Conservation (phyloP, 2,888 invertebrate genomes). For the Arge pagana region DNA sequence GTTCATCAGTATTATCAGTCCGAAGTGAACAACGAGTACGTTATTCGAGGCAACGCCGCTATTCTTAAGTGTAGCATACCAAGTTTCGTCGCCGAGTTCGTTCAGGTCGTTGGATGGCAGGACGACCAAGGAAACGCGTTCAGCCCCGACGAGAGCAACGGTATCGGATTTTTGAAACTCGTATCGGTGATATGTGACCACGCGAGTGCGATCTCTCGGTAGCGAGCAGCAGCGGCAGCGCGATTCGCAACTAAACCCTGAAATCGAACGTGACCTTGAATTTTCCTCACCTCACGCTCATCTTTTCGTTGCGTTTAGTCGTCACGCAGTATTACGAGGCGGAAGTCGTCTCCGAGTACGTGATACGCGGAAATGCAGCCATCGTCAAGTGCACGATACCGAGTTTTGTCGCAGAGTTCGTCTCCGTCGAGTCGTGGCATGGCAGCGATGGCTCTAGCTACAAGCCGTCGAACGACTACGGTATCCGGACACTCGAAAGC, state of each 20-base stretch:
- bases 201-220: background rate
- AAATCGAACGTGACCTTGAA: background rate
- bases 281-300: background rate
- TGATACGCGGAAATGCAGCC: slow-evolving; percentile 85
- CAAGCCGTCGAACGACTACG: slow-evolving; percentile 72
- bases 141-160: slow-evolving; percentile 49
- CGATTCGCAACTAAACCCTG: background rate
- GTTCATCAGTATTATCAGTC: slow-evolving; percentile 89
- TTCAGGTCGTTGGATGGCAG: slow-evolving; percentile 83
- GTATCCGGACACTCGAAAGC: too few species aligned
- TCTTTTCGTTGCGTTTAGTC: slow-evolving; percentile 62
- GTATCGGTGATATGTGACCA: background rate
- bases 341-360: slow-evolving; percentile 88
- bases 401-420: slow-evolving; percentile 89
- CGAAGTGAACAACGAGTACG: slow-evolving; percentile 89
- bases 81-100: slow-evolving; percentile 89
- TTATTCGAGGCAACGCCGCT: slow-evolving; percentile 85
- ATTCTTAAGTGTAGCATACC: slow-evolving; percentile 89
- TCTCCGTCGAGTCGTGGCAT: slow-evolving; percentile 83
- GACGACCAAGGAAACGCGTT: slow-evolving; percentile 59
- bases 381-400: slow-evolving; percentile 88
- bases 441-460: slow-evolving; percentile 71
- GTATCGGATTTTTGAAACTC: slow-evolving; percentile 40
- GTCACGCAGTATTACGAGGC: slow-evolving; percentile 89
- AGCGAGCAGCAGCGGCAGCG: background rate